A percentile compares a stretch with the other conserved stretches of the same genome.
Conservation (phyloP, 2,888 invertebrate genomes). For the Athalia circularis region DNA sequence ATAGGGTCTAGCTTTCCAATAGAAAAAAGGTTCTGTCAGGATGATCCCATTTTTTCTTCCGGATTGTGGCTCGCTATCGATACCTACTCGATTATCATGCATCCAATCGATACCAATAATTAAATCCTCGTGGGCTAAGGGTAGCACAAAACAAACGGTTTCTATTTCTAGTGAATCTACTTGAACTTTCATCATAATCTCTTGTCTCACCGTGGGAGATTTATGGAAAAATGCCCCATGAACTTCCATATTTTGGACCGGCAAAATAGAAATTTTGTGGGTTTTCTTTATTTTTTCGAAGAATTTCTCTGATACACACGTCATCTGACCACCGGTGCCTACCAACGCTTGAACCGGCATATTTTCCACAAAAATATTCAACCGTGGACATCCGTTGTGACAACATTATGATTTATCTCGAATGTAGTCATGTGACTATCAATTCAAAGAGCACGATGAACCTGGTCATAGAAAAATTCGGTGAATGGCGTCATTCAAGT, state of each 20-base stretch:
- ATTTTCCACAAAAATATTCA: not conserved
- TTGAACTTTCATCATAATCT: conserved; percentile 42
- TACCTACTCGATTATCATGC: no score
- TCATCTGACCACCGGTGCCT: conserved; percentile 45
- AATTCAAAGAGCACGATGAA: not conserved
- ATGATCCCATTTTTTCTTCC: no score
- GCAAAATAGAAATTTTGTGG: not conserved
- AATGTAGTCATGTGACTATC: not conserved
- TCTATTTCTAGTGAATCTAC: conserved; percentile 15
- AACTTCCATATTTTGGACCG: conserved; percentile 14
- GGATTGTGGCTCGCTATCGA: no score
- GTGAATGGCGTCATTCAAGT: not conserved
- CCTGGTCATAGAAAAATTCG: not conserved
- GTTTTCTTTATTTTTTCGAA: not conserved
- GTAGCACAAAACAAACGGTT: not conserved
- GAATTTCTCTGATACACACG: conserved; percentile 42
- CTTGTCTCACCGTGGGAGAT: conserved; percentile 8
- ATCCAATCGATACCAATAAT: no score
- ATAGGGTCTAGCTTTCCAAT: no score
- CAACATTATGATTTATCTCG: not conserved
- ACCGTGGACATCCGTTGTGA: not conserved
- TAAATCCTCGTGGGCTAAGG: no score
- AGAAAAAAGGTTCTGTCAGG: no score
- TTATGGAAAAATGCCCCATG: conserved; percentile 21
- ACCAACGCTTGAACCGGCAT: not conserved